phyloP scores from a whole-genome alignment of 2,797 vertebrate genomes.

The Eurystomus glaucurus region DNA sequence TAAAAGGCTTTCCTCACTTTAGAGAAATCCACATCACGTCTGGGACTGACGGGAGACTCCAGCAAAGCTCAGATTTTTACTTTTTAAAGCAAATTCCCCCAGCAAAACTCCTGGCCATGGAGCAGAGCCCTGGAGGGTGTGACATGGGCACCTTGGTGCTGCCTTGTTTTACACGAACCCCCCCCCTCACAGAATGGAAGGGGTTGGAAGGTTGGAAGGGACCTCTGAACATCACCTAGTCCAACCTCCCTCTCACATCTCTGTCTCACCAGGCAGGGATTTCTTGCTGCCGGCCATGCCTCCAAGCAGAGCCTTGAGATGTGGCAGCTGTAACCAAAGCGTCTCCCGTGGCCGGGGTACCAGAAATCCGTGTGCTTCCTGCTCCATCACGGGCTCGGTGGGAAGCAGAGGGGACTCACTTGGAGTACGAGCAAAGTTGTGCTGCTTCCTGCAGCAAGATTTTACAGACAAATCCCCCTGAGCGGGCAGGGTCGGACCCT shows the following conservation, averaged over 20 bases:
- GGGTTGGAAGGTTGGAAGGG: no score
- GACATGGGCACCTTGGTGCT: background rate
- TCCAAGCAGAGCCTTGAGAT: background rate
- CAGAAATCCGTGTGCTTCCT: accelerated
- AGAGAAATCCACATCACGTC: accelerated
- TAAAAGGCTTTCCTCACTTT: background rate
- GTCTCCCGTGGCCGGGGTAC: background rate
- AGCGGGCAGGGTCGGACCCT: background rate
- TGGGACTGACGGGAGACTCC: background rate
- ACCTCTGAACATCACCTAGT: no score
- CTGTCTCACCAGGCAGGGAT: background rate
- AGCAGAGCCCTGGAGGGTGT: background rate
- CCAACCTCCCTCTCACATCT: background rate
- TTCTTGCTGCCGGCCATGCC: background rate
- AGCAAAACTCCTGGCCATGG: background rate
- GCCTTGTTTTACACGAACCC: background rate
- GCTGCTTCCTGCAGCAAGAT: background rate
- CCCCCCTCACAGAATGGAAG: no score
- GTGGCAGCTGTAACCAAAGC: background rate
- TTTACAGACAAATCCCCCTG: background rate
- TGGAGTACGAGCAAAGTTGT: background rate
- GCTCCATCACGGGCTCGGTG: no score
- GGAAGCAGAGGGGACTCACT: background rate
- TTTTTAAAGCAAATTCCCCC: background rate
- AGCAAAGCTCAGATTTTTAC: background rate